phyloP scores from a whole-genome alignment of 1,140 invertebrate species.

The Microplitis mediator region DNA sequence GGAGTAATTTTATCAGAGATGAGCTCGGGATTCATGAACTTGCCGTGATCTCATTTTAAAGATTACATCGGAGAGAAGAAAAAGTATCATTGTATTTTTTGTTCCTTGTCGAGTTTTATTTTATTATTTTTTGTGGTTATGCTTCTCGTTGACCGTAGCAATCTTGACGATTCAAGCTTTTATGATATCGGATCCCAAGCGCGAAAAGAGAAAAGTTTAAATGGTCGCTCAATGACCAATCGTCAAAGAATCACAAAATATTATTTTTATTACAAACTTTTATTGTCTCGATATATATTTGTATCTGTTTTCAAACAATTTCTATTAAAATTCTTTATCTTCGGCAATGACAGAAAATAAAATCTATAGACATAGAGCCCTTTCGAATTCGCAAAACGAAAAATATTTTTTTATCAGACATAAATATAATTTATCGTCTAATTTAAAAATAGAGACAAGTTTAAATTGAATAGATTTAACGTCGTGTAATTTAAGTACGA shows the following conservation, averaged over 20 bases:
- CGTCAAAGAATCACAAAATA: slow-evolving; percentile 1
- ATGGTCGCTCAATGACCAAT: slow-evolving; percentile 47
- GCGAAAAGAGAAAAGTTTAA: slow-evolving; percentile 32
- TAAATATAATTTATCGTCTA: background rate
- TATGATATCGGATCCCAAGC: slow-evolving; percentile 4
- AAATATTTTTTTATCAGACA: background rate
- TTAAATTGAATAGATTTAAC: background rate
- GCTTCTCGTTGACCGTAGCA: background rate
- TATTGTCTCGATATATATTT: background rate
- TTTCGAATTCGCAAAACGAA: background rate
- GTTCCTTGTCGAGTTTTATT: slow-evolving; percentile 32
- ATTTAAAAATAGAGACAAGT: background rate
- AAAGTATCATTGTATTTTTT: slow-evolving; percentile 39
- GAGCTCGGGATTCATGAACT: slow-evolving; percentile 42
- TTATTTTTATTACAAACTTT: background rate
- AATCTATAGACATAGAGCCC: too few relatives aligned
- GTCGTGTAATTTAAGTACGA: background rate
- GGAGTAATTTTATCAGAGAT: slow-evolving; percentile 4
- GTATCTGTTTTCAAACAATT: background rate
- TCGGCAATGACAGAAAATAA: too few relatives aligned
- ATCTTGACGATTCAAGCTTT: slow-evolving; percentile 14
- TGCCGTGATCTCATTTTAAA: slow-evolving; percentile 50
- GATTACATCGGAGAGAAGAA: slow-evolving; percentile 47
- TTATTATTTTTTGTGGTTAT: background rate
- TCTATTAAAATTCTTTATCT: background rate